Percentiles rank a stretch among this genome's conserved stretches.
Evolutionary conservation across 2,113 vertebrate genomes (phyloP).

Genomic region (Takifugu flavidus): DNA sequence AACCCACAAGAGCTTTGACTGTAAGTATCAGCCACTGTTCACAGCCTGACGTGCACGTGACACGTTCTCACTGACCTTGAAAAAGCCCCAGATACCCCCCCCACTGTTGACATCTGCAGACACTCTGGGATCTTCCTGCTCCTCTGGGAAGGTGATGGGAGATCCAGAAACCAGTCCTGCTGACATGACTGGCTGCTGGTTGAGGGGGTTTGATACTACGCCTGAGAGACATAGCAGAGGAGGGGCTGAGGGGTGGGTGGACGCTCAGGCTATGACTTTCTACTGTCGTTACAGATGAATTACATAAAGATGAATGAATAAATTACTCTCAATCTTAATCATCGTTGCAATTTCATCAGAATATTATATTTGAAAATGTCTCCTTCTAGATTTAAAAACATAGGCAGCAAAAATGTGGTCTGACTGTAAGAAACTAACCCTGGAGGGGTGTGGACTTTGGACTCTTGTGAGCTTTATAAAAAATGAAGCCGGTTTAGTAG

Average conservation of each 20-base stretch:
- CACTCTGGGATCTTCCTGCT: constrained; percentile 81
- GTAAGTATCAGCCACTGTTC: neutral
- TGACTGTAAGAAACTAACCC: neutral
- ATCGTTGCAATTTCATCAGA: too few relatives aligned
- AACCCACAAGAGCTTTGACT: neutral
- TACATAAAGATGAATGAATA: too few relatives aligned
- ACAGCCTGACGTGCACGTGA: too few relatives aligned
- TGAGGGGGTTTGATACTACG: constrained; percentile 78
- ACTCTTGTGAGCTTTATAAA: neutral
- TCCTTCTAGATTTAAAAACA: too few relatives aligned
- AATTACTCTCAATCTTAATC: too few relatives aligned
- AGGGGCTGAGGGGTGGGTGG: too few relatives aligned
- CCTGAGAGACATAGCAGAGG: constrained; percentile 51
- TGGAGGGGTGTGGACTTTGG: neutral
- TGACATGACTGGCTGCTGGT: constrained; percentile 76
- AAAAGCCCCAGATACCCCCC: constrained; percentile 92
- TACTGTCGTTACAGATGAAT: too few relatives aligned
- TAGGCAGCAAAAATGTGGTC: neutral
- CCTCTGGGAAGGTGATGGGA: constrained; percentile 93
- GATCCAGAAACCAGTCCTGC: constrained; percentile 72
- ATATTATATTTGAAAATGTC: too few relatives aligned
- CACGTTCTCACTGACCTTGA: constrained; percentile 78
- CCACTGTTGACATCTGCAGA: constrained; percentile 43
- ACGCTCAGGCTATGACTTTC: too few relatives aligned
- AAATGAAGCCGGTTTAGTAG: too few relatives aligned